phyloP scores from a whole-genome alignment of 2,888 invertebrate genomes.

The Troides aeacus region DNA sequence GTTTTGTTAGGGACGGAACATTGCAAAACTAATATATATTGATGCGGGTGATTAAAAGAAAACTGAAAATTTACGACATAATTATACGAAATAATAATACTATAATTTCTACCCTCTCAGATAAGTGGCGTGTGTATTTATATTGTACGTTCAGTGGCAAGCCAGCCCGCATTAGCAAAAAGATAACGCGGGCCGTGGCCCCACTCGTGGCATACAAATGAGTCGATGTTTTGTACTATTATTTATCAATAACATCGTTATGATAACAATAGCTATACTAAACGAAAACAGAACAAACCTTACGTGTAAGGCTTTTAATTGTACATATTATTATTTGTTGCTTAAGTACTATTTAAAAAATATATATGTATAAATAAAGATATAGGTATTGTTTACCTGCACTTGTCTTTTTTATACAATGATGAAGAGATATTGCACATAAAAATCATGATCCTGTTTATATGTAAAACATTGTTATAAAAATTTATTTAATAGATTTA shows the following conservation, averaged over 20 bases:
- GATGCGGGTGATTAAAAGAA: not conserved
- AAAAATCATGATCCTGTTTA: not conserved
- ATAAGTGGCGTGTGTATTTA: conserved; percentile 8
- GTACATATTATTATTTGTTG: not conserved
- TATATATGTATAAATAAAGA: not conserved
- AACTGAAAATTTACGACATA: not conserved
- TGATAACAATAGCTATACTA: conserved; percentile 11
- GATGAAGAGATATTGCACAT: too few relatives aligned
- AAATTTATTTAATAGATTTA: not conserved
- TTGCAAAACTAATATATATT: not conserved
- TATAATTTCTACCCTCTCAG: not conserved
- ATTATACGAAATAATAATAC: not conserved
- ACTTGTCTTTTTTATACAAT: not conserved
- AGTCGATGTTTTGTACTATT: conserved; percentile 30
- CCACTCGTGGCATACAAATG: conserved; percentile 59
- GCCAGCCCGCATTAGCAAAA: conserved; percentile 60
- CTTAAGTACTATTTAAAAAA: not conserved
- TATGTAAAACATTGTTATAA: not conserved
- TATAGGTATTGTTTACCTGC: too few relatives aligned
- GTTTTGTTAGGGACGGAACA: not conserved
- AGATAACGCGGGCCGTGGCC: conserved; percentile 49
- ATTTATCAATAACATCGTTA: conserved; percentile 36
- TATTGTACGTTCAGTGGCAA: conserved; percentile 8
- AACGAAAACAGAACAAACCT: not conserved
- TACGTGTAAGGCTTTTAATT: not conserved